These are phyloP conservation scores for Acutogordius australiensis DNA, from an alignment of 2,888 invertebrate genomes.

Conservation along the genomic window DNA sequence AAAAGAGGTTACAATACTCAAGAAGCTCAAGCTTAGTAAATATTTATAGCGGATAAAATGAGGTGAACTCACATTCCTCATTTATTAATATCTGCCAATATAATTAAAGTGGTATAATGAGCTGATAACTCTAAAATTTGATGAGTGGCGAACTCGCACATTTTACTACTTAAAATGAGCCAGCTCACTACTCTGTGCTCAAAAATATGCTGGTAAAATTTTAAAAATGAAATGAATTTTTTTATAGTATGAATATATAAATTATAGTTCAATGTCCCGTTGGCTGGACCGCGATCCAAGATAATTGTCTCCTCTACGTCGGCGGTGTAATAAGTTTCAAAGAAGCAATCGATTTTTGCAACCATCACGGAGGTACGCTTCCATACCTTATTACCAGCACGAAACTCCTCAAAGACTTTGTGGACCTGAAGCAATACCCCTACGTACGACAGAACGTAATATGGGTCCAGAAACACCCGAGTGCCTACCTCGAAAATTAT, in stretches of 20 bases:
- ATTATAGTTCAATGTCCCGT: not conserved
- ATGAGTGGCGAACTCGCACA: no score
- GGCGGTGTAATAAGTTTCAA: not conserved
- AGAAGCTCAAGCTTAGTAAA: no score
- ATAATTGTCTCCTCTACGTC: not conserved
- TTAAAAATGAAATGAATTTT: not conserved
- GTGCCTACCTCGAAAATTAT: not conserved
- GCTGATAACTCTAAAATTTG: no score
- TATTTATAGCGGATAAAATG: no score
- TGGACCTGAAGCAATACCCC: not conserved
- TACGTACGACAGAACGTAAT: not conserved
- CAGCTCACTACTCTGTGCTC: no score
- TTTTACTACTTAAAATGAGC: no score
- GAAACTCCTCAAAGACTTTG: not conserved
- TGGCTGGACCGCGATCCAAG: not conserved
- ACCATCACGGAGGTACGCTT: not conserved
- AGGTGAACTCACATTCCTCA: no score
- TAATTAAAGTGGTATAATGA: no score
- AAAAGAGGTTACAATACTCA: no score
- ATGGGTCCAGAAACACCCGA: slow-evolving; percentile 2
- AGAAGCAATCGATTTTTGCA: not conserved
- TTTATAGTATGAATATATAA: not conserved
- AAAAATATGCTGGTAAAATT: not conserved
- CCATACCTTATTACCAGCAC: not conserved
- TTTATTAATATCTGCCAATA: no score